Conservation (phyloP, 1,140 invertebrate genomes). For the Amyelois transitella region DNA sequence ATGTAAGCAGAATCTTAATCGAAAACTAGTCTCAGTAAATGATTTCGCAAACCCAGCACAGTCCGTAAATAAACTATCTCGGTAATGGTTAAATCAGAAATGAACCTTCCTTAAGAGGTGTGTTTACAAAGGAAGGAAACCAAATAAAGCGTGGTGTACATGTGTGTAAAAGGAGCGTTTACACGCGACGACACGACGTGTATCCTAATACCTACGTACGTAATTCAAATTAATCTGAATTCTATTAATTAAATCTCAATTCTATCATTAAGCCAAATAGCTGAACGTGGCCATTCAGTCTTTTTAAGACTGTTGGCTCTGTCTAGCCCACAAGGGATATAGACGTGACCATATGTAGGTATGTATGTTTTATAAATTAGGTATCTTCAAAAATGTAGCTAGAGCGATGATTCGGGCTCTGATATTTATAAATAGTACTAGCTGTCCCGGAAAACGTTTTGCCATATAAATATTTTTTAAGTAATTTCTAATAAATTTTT, state of each 20-base stretch:
- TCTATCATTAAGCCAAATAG: too few relatives aligned
- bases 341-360: too few relatives aligned
- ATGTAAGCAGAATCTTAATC: too few relatives aligned
- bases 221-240: background rate
- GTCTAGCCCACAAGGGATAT: too few relatives aligned
- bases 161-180: background rate
- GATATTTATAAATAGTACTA: too few relatives aligned
- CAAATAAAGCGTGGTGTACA: background rate
- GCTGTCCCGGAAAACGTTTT: too few relatives aligned
- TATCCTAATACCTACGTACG: background rate
- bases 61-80: background rate
- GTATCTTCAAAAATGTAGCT: background rate
- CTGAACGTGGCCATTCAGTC: too few relatives aligned
- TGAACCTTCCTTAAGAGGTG: background rate
- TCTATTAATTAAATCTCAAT: too few relatives aligned
- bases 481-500: too few relatives aligned
- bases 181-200: background rate
- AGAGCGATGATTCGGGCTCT: too few relatives aligned
- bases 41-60: background rate
- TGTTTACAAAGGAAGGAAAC: background rate
- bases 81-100: background rate
- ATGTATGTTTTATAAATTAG: background rate
- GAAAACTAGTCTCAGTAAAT: background rate
- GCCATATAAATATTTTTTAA: too few relatives aligned
- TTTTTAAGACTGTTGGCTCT: too few relatives aligned